A percentile compares a stretch with the other conserved stretches of the same genome.
phyloP scores from a whole-genome alignment of 1,140 invertebrate species.

The Hycleus phaleratus region DNA sequence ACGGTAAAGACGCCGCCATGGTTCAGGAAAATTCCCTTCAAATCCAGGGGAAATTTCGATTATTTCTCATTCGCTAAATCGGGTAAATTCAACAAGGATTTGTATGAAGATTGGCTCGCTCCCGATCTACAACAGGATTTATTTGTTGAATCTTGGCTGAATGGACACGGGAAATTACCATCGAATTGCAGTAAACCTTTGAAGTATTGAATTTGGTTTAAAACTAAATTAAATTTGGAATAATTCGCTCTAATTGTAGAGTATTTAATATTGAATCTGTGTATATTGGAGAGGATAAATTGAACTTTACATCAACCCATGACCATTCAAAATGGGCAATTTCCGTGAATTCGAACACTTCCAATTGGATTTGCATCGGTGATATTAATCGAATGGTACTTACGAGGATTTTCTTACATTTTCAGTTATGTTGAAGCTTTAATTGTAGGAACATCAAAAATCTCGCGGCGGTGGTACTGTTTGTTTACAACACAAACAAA shows the following conservation, averaged over 20 bases:
- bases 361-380: slow-evolving; percentile 77
- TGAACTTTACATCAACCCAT: slow-evolving; percentile 61
- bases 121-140: slow-evolving; percentile 61
- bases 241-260: slow-evolving; percentile 41
- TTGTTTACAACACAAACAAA: slow-evolving; percentile 45
- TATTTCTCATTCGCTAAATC: slow-evolving; percentile 77
- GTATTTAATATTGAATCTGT: slow-evolving; percentile 62
- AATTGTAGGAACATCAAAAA: slow-evolving; percentile 60
- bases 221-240: slow-evolving; percentile 1
- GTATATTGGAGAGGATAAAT: slow-evolving; percentile 44
- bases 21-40: slow-evolving; percentile 50
- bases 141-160: slow-evolving; percentile 81
- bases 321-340: slow-evolving; percentile 95
- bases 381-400: slow-evolving; percentile 87
- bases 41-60: slow-evolving; percentile 47
- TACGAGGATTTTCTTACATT: slow-evolving; percentile 8
- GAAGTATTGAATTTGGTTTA: slow-evolving; percentile 35
- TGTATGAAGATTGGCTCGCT: slow-evolving; percentile 78
- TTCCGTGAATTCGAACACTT: slow-evolving; percentile 40
- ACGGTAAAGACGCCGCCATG: slow-evolving; percentile 56
- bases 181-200: slow-evolving; percentile 57
- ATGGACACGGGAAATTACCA: slow-evolving; percentile 63
- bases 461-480: slow-evolving; percentile 74
- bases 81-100: slow-evolving; percentile 66
- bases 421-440: slow-evolving; percentile 7